Evolutionary conservation across 2,797 vertebrate species (phyloP).

Genomic region (Florisuga fusca): DNA sequence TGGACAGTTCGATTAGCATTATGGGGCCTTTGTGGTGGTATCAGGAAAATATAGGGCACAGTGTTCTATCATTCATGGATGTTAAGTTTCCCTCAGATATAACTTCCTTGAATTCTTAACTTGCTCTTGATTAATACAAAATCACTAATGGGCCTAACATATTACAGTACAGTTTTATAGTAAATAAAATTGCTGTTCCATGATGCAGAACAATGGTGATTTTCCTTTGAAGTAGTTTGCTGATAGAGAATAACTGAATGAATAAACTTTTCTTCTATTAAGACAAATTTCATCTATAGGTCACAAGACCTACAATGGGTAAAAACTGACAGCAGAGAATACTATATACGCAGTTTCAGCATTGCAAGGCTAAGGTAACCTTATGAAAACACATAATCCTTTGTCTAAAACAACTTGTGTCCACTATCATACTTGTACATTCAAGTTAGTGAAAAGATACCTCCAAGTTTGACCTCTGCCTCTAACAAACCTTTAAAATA

Average conservation of each 20-base stretch:
- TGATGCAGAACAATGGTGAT: background rate
- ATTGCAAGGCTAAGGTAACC: background rate
- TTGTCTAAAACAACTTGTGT: background rate
- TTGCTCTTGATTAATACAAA: background rate
- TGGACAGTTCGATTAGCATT: background rate
- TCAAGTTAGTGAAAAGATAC: background rate
- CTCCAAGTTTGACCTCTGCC: background rate
- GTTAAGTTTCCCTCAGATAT: background rate
- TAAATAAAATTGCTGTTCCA: background rate
- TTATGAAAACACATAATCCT: background rate
- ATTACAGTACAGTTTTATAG: background rate
- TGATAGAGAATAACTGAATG: background rate
- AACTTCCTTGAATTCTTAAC: background rate
- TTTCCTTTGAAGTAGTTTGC: background rate
- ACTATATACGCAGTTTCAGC: background rate
- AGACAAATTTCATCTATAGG: background rate
- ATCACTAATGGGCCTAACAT: background rate
- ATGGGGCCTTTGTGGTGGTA: background rate
- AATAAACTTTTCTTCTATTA: background rate
- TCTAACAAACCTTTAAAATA: background rate
- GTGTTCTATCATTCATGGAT: background rate
- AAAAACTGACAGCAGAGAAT: background rate
- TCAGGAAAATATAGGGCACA: background rate
- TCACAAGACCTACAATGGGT: background rate
- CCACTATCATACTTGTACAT: background rate